phyloP scores from a whole-genome alignment of 2,113 vertebrate genomes.

The Pseudorhombus dupliciocellatus region DNA sequence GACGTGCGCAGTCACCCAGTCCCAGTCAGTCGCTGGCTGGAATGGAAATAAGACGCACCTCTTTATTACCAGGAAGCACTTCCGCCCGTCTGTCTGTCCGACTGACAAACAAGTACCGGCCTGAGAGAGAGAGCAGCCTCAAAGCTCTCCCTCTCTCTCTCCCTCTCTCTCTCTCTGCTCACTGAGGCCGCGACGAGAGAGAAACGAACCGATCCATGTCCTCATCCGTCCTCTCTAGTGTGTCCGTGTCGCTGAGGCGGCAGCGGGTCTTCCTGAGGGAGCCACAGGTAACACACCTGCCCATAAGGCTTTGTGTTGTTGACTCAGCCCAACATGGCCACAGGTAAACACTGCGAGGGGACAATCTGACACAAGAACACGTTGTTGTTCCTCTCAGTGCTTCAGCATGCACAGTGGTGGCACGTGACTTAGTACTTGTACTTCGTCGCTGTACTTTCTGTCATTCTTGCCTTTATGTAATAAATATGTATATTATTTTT shows the following conservation, averaged over 20 bases:
- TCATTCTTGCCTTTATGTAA: too few species aligned
- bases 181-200: too few species aligned
- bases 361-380: too few species aligned
- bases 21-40: slow-evolving; percentile 69
- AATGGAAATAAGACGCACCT: slow-evolving; percentile 72
- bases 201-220: neutral
- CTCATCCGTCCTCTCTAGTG: neutral
- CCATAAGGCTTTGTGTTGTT: slow-evolving; percentile 24
- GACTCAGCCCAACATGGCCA: slow-evolving; percentile 54
- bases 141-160: too few species aligned
- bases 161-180: too few species aligned
- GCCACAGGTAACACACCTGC: slow-evolving; percentile 83
- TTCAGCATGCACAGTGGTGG: neutral
- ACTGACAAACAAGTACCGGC: slow-evolving; percentile 7
- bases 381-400: neutral
- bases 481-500: too few species aligned
- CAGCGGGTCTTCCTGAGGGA: slow-evolving; percentile 42
- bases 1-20: slow-evolving; percentile 66
- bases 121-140: neutral
- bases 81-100: slow-evolving; percentile 35
- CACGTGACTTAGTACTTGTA: too few species aligned
- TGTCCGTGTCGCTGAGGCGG: neutral
- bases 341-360: slow-evolving; percentile 11
- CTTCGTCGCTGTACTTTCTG: too few species aligned
- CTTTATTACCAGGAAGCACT: slow-evolving; percentile 68